Conservation (phyloP, 1,140 invertebrate genomes). For the Propsilocerus akamusi region DNA sequence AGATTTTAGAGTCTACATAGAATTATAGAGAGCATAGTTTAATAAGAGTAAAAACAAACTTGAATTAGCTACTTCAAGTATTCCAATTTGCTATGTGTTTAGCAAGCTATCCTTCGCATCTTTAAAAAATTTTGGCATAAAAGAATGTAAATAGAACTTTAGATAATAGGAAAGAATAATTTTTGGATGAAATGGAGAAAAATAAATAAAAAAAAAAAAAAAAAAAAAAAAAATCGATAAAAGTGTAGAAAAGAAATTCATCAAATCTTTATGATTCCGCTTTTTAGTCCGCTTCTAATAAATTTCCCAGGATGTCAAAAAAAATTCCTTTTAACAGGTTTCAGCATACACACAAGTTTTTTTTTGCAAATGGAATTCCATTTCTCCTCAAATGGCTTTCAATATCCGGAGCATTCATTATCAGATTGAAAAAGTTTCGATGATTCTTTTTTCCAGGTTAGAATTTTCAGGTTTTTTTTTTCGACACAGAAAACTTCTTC, state of each 20-base stretch:
- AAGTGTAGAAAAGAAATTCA: too few relatives aligned
- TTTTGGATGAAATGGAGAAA: not conserved
- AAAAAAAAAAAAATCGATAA: not conserved
- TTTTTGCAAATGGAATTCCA: not conserved
- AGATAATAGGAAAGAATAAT: not conserved
- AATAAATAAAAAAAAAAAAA: not conserved
- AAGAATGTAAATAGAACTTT: not conserved
- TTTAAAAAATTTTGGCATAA: too few relatives aligned
- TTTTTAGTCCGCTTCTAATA: too few relatives aligned
- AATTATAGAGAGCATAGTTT: too few relatives aligned
- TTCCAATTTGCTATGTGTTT: too few relatives aligned
- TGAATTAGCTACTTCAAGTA: too few relatives aligned
- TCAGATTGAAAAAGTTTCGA: not conserved
- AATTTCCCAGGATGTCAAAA: not conserved
- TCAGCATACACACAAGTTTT: too few relatives aligned
- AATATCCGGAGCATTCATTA: not conserved
- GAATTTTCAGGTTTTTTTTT: too few relatives aligned
- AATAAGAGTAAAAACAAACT: too few relatives aligned
- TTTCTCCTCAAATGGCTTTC: not conserved
- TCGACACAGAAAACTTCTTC: too few relatives aligned
- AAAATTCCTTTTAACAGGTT: not conserved
- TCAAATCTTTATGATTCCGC: not conserved
- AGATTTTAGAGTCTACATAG: too few relatives aligned
- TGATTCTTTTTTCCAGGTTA: not conserved
- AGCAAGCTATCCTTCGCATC: too few relatives aligned